Percentiles rank a stretch among this genome's conserved stretches.
Conservation (phyloP, 2,888 invertebrate species). For the Andrena bicolor region DNA sequence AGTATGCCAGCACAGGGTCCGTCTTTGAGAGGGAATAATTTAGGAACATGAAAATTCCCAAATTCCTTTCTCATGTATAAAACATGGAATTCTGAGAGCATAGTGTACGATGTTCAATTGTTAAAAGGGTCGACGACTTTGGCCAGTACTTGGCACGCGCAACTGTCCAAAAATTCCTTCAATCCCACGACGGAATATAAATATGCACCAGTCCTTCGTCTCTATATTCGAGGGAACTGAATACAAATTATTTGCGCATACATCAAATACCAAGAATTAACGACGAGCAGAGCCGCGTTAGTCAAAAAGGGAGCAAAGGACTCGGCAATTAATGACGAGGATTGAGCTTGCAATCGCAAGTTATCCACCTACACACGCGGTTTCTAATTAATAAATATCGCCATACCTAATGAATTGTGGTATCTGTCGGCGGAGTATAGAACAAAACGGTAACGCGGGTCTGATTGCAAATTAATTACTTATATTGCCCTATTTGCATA, state of each 20-base stretch:
- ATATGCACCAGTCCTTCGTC: too few relatives aligned
- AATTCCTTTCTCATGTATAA: too few relatives aligned
- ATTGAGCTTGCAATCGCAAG: constrained; percentile 60
- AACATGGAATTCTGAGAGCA: too few relatives aligned
- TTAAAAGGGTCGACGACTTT: not conserved
- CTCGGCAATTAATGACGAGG: constrained; percentile 61
- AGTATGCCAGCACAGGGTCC: too few relatives aligned
- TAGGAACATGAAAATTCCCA: too few relatives aligned
- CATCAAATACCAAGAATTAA: not conserved
- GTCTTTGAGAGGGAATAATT: too few relatives aligned
- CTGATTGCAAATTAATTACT: constrained; percentile 84
- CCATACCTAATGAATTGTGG: constrained; percentile 80
- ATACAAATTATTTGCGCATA: too few relatives aligned
- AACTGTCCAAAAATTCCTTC: too few relatives aligned
- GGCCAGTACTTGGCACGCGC: too few relatives aligned
- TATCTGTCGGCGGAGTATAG: constrained; percentile 75
- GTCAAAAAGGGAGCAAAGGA: not conserved
- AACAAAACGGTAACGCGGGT: constrained; percentile 76
- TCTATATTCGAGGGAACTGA: too few relatives aligned
- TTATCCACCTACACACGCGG: constrained; percentile 38
- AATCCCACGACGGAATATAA: too few relatives aligned
- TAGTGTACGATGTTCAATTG: too few relatives aligned
- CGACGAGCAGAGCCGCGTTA: not conserved
- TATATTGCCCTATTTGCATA: constrained; percentile 83
- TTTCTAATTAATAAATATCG: constrained; percentile 80